phyloP scores from a whole-genome alignment of 2,113 vertebrate genomes.

The Rhagologus leucostigma region DNA sequence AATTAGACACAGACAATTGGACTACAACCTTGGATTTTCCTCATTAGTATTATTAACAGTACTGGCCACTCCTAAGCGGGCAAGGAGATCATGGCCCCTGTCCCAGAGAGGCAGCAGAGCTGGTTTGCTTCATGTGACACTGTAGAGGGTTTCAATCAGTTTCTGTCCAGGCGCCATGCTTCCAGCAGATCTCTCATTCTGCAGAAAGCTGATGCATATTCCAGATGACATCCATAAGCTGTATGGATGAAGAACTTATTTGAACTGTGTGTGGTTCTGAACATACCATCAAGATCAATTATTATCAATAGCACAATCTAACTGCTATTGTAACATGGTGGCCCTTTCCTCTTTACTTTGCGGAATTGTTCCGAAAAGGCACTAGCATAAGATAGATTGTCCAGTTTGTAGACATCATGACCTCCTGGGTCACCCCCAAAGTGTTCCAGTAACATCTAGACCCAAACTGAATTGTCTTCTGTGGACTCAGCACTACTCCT shows the following conservation, averaged over 20 bases:
- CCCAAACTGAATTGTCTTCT: not conserved
- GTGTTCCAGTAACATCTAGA: not conserved
- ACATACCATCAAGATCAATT: not conserved
- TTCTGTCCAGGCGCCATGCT: not conserved
- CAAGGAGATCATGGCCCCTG: not conserved
- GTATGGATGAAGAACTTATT: not conserved
- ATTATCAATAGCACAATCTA: not conserved
- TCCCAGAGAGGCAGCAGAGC: not conserved
- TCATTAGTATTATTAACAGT: not conserved
- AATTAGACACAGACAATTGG: not conserved
- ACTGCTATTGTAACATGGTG: not conserved
- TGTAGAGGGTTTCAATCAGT: not conserved
- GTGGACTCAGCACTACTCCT: not conserved
- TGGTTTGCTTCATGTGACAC: not conserved
- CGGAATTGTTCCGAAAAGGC: not conserved
- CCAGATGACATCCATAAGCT: not conserved
- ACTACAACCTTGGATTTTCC: not conserved
- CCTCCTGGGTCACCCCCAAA: not conserved
- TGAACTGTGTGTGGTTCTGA: not conserved
- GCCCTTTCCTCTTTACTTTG: not conserved
- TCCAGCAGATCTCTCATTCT: not conserved
- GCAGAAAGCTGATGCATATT: not conserved
- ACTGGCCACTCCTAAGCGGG: not conserved
- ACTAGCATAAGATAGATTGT: not conserved
- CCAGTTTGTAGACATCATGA: not conserved